Conservation (phyloP, 2,797 vertebrate species). For the Basileuterus tristriatus region DNA sequence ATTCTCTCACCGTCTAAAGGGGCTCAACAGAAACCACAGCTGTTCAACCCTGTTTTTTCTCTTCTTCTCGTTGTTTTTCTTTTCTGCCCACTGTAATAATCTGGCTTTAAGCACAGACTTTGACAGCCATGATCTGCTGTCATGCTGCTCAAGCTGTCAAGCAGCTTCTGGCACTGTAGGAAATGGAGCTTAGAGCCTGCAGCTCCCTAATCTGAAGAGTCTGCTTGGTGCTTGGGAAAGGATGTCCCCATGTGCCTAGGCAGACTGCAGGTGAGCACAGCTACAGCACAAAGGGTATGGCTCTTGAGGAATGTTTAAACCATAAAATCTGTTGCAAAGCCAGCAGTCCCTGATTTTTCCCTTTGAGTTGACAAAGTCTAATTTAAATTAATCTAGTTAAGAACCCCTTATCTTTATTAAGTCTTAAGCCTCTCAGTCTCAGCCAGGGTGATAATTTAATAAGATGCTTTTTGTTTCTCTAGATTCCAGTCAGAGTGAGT, state of each 20-base stretch:
- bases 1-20: neutral
- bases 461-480: neutral
- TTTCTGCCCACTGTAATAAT: neutral
- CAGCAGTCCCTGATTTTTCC: neutral
- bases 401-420: neutral
- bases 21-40: neutral
- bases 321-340: neutral
- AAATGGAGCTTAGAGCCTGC: neutral
- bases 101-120: neutral
- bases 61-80: neutral
- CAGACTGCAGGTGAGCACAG: neutral
- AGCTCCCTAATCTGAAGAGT: neutral
- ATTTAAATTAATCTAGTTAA: neutral
- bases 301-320: neutral
- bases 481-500: neutral
- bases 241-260: neutral
- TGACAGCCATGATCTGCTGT: slow-evolving; percentile 5
- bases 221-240: neutral
- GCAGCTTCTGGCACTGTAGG: neutral
- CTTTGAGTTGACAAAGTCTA: neutral
- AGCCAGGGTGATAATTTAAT: neutral
- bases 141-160: slow-evolving; percentile 27
- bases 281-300: neutral
- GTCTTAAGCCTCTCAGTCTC: neutral
- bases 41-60: neutral